Percentiles rank a stretch among this genome's conserved stretches.
phyloP scores from a whole-genome alignment of 2,888 invertebrate genomes.

The Osmoderma eremita region DNA sequence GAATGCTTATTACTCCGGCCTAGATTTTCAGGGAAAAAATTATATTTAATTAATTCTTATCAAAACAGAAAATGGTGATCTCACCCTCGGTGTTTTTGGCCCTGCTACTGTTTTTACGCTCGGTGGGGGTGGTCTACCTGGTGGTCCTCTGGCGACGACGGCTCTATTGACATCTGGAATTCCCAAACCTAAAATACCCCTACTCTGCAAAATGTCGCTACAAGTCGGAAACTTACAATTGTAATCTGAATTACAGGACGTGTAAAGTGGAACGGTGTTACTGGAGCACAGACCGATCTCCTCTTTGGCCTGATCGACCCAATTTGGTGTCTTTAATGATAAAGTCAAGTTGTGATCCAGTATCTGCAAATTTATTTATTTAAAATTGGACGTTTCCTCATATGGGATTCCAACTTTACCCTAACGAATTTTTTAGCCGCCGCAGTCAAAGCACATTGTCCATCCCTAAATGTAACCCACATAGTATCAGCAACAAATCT shows the following conservation, averaged over 20 bases:
- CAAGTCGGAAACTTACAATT: slow-evolving; percentile 57
- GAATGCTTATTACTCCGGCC: slow-evolving; percentile 68
- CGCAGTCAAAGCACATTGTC: slow-evolving; percentile 86
- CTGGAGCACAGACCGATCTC: slow-evolving; percentile 87
- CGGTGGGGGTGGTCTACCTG: slow-evolving; percentile 68
- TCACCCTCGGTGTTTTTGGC: slow-evolving; percentile 59
- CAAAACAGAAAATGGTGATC: background rate
- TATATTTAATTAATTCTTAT: slow-evolving; percentile 15
- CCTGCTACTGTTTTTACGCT: slow-evolving; percentile 65
- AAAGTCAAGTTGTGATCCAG: slow-evolving; percentile 76
- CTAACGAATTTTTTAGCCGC: slow-evolving; percentile 58
- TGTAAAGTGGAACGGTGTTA: slow-evolving; percentile 81
- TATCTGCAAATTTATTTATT: too few relatives aligned
- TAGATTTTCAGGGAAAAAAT: too few relatives aligned
- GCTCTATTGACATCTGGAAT: slow-evolving; percentile 65
- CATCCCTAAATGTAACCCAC: slow-evolving; percentile 93
- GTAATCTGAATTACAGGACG: slow-evolving; percentile 59
- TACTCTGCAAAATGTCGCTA: background rate
- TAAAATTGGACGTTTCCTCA: slow-evolving; percentile 1
- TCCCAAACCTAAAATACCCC: slow-evolving; percentile 57
- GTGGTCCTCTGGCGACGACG: slow-evolving; percentile 59
- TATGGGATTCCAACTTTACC: slow-evolving; percentile 38
- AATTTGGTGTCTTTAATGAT: slow-evolving; percentile 83
- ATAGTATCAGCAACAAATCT: slow-evolving; percentile 89
- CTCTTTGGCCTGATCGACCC: slow-evolving; percentile 83